Evolutionary conservation across 2,888 invertebrate species (phyloP).

Genomic region (Drymonia ruficornis): DNA sequence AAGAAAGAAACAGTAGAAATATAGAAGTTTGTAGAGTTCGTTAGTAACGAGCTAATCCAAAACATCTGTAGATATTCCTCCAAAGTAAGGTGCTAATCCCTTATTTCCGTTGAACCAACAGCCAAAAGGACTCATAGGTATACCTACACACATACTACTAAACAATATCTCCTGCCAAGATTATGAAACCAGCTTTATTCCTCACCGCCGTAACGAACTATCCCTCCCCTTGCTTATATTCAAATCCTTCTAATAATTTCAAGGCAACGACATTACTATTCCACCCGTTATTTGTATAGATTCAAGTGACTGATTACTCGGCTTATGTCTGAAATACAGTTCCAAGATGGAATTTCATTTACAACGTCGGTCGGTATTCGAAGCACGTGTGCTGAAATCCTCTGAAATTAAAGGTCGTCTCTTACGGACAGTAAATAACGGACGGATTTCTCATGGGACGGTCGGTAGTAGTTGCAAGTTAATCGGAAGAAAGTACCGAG

Average conservation of each 20-base stretch:
- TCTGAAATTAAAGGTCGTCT: constrained; percentile 43
- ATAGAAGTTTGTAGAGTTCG: not conserved
- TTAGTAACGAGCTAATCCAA: too few species aligned
- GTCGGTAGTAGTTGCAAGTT: constrained; percentile 45
- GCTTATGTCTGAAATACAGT: constrained; percentile 13
- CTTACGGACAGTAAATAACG: constrained; percentile 40
- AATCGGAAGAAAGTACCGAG: constrained; percentile 28
- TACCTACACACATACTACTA: too few species aligned
- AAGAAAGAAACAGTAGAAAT: not conserved
- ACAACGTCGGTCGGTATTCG: constrained; percentile 35
- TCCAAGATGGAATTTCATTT: constrained; percentile 29
- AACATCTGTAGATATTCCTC: too few species aligned
- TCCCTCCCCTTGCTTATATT: too few species aligned
- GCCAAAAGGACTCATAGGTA: too few species aligned
- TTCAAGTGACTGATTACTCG: constrained; percentile 9
- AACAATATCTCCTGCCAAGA: too few species aligned
- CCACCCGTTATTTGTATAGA: constrained; percentile 13
- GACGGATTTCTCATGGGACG: constrained; percentile 47
- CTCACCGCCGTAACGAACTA: too few species aligned
- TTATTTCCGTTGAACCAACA: too few species aligned
- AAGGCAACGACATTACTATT: constrained; percentile 5
- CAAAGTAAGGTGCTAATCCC: too few species aligned
- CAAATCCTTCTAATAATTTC: not conserved
- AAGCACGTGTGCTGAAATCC: constrained; percentile 46
- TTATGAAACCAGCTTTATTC: too few species aligned